phyloP scores from a whole-genome alignment of 2,888 invertebrate genomes.

The Eupsilia transversa region DNA sequence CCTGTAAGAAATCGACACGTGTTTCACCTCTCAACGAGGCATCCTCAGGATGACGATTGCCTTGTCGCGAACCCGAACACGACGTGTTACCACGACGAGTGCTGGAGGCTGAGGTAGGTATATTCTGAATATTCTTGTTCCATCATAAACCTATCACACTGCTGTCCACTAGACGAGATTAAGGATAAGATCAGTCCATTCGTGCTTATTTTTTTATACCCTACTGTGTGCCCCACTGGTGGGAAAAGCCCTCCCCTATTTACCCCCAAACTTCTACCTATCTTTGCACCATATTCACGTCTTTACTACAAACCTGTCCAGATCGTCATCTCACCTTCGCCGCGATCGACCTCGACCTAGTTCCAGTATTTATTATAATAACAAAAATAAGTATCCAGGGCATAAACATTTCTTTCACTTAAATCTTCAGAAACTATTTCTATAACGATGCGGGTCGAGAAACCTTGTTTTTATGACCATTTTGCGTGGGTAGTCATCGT shows the following conservation, averaged over 20 bases:
- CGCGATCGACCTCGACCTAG: not conserved
- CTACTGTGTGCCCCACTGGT: not conserved
- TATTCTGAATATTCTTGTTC: not conserved
- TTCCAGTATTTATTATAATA: not conserved
- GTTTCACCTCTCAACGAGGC: too few species aligned
- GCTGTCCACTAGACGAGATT: not conserved
- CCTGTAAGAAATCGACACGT: too few species aligned
- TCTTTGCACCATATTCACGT: not conserved
- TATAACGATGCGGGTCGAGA: not conserved
- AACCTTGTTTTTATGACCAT: not conserved
- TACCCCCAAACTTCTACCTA: not conserved
- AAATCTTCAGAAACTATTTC: conserved; percentile 13
- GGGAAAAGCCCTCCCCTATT: not conserved
- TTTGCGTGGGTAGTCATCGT: conserved; percentile 13
- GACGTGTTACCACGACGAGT: too few species aligned
- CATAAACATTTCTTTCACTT: not conserved
- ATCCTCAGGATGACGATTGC: too few species aligned
- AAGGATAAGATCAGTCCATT: too few species aligned
- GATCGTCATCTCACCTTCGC: not conserved
- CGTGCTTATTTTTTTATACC: not conserved
- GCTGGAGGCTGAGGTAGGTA: too few species aligned
- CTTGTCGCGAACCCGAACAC: too few species aligned
- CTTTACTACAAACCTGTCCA: not conserved
- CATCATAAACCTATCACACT: not conserved
- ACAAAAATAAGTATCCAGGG: not conserved